Evolutionary conservation across 2,888 invertebrate genomes (phyloP), one percentile per base, ranked within the genome.

Genomic region (Drosophila prolongata): DNA sequence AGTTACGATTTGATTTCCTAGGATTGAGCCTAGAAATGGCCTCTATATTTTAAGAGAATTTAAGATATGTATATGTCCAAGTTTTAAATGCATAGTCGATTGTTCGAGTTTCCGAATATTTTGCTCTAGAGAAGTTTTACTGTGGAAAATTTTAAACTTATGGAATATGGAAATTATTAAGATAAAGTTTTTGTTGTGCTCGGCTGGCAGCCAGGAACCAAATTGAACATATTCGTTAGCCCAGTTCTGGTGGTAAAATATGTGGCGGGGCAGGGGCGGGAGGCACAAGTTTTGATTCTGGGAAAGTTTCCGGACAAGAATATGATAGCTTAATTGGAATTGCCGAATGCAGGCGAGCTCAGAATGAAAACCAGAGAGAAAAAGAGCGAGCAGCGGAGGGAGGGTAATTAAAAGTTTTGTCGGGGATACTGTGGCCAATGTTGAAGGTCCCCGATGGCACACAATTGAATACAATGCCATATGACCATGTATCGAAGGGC

Each of bases 261-360:
- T 24, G 2, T 24, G 11, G 34, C 5, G 6, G 14, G 34, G 30
- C 8, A 9, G 64, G 46, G 37, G 46, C 10, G 67, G 38, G 44
- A 35, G 65, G 55, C 66, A 68, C 67, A 67, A 67, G 67, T 67
- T 70, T 70, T 53, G 46, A 65, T 56, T 66, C 50, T 47, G 72
- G 67, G 55, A 66, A 71, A 71, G 75, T 74, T 67, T 55, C 56
- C 55, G 67, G 67, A 66, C 71, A 75, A 74, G 67, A 74, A 50
- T 74, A 66, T 71, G 70, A 71, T 71, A 73, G 70, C 74, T 65
- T 71, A 71, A 71, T 71, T 71, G 70, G 70, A 73, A 74, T 66
- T 70, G 64, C 66, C 66, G 66, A 65, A 65, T 65, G 50, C 46
- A 64, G 64, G 62, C 62, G 11, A 50, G 40, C 16, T 6, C 27